Evolutionary conservation across 2,888 invertebrate genomes (phyloP).

Genomic region (Netelia melanura): DNA sequence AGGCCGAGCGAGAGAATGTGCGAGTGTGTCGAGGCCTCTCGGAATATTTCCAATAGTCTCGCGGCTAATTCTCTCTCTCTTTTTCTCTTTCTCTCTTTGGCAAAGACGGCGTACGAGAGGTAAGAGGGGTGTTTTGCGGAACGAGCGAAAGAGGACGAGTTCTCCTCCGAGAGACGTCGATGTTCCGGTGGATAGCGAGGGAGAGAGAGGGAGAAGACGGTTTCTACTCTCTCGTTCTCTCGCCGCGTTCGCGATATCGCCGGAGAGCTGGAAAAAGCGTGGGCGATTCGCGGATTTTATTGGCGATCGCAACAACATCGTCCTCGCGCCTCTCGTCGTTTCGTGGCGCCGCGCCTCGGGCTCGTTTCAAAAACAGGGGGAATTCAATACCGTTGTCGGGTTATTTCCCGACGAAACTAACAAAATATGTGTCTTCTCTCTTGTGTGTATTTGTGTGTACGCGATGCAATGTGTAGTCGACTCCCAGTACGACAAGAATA

Average conservation of each 20-base stretch:
- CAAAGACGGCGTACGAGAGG: not conserved
- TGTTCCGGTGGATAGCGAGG: constrained; percentile 59
- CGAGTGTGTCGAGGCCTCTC: constrained; percentile 12
- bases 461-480: constrained; percentile 32
- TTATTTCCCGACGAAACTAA: constrained; percentile 53
- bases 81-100: constrained; percentile 34
- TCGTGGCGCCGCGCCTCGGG: constrained; percentile 53
- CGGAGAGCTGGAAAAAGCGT: constrained; percentile 70
- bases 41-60: constrained; percentile 62
- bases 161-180: constrained; percentile 69
- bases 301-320: constrained; percentile 63
- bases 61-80: constrained; percentile 58
- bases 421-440: constrained; percentile 33
- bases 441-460: not conserved
- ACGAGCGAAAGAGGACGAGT: constrained; percentile 57
- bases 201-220: constrained; percentile 39
- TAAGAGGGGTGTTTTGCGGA: constrained; percentile 48
- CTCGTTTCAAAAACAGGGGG: constrained; percentile 59
- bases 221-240: not conserved
- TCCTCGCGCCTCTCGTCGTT: constrained; percentile 48
- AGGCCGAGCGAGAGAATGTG: constrained; percentile 31
- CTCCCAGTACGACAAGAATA: constrained; percentile 31
- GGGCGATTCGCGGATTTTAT: constrained; percentile 67
- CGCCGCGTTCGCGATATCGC: constrained; percentile 59
- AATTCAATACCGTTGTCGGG: constrained; percentile 67